Base-by-base conservation (phyloP, 2,113 vertebrate species). In the Haplochromis burtoni region DNA sequence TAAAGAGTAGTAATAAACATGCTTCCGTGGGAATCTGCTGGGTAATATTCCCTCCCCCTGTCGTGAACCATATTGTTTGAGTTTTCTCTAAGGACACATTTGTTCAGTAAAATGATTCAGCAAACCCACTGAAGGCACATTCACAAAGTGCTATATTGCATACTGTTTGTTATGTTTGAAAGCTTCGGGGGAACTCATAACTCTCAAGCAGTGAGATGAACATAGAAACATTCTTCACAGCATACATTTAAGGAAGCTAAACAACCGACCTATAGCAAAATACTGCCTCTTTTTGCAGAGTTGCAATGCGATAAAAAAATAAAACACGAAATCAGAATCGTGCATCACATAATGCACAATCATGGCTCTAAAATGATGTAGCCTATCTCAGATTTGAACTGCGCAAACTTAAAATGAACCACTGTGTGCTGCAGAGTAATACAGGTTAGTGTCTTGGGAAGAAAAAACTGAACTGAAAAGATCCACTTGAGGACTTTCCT, bases 401-500 rank as follows among this genome's bases (percentile, higher is more conserved):
- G 88, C 79, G 54, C 91, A 94, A 95, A 94, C 94, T 93, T 86
- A 82, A 94, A 94, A 94, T 92, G 93, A 94, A 94, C 93, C 84
- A 86, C 88, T 88, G 91, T 91, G 89, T 92, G 84, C 90, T 88
- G 86, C 82, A 11, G 92, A 92, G 91, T 95, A 91, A 95, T 96
- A 95, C 95, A 96, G 95, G 95, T 96, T 96, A 95, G 95, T 93
- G 95, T 95, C 93, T 87, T 40, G 51, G 83, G 63, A 93, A 81
- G 91, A 91, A 95, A 94, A 95, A 94, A 93, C 92, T 83, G 92
- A 94, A 94, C 86, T 95, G 93, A 95, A 96, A 95, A 95, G 94
- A 96, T 96, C 92, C 94, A 95, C 95, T 96, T 96, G 94, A 96
- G 95, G 95, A 96, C 95, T 97, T 97, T 96, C 95, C 94, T 96